These are phyloP conservation scores for Neoniphon sammara DNA, from an alignment of 2,797 vertebrate species.

Conservation along the genomic window DNA sequence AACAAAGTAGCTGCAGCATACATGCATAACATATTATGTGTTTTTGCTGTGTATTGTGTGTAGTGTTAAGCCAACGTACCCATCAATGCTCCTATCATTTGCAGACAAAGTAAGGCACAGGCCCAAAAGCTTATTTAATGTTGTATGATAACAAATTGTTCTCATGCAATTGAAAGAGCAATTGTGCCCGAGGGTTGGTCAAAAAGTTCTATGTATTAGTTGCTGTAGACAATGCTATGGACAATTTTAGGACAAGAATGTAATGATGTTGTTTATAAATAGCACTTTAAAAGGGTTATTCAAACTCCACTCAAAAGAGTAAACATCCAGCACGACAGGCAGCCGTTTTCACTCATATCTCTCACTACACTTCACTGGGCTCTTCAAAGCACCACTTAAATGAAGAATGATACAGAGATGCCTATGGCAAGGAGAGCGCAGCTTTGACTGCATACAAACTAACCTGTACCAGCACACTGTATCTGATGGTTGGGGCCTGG, in stretches of 20 bases:
- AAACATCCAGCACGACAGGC: slow-evolving; percentile 71
- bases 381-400: slow-evolving; percentile 77
- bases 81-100: neutral
- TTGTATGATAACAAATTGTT: no score
- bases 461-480: slow-evolving; percentile 56
- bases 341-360: slow-evolving; percentile 72
- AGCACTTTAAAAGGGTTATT: slow-evolving; percentile 63
- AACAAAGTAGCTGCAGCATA: no score
- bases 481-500: slow-evolving; percentile 68
- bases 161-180: no score
- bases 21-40: no score
- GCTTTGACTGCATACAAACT: slow-evolving; percentile 74
- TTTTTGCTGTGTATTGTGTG: no score
- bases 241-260: slow-evolving; percentile 32
- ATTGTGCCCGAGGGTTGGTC: neutral
- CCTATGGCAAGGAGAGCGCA: slow-evolving; percentile 68
- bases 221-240: neutral
- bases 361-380: slow-evolving; percentile 71
- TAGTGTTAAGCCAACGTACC: no score
- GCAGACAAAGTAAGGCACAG: neutral
- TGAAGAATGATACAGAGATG: slow-evolving; percentile 74
- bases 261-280: slow-evolving; percentile 69
- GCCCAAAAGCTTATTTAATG: neutral
- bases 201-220: slow-evolving; percentile 19
- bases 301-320: slow-evolving; percentile 66